Evolutionary conservation across 2,113 vertebrate genomes (phyloP).

Genomic region (Elachura formosa): DNA sequence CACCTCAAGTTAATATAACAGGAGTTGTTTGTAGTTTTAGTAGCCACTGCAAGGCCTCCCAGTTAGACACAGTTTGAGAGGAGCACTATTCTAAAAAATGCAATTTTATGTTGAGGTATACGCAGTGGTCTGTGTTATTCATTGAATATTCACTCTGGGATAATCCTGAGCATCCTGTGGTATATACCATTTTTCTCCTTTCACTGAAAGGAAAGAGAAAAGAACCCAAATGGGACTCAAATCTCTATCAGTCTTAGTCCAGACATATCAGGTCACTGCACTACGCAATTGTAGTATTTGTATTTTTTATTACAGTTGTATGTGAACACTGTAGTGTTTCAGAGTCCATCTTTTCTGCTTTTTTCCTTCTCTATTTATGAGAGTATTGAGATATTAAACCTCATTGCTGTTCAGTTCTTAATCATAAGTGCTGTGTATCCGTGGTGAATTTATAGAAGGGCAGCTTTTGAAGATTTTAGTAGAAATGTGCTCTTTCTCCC

Average conservation of each 20-base stretch:
- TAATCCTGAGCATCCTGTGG: background rate
- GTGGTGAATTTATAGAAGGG: background rate
- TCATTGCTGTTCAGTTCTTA: background rate
- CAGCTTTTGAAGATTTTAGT: background rate
- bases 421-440: background rate
- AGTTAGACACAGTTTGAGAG: background rate
- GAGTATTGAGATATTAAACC: background rate
- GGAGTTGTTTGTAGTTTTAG: background rate
- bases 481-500: background rate
- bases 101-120: background rate
- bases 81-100: background rate
- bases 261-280: background rate
- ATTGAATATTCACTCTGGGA: background rate
- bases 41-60: background rate
- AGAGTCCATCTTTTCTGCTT: background rate
- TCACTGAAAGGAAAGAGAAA: background rate
- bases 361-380: background rate
- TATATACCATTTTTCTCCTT: background rate
- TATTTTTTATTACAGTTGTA: background rate
- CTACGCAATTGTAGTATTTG: background rate
- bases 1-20: background rate
- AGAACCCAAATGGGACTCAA: background rate
- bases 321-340: background rate
- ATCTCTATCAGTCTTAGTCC: background rate
- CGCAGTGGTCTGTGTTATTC: background rate